A percentile compares a stretch with the other conserved stretches of the same genome.
Conservation (phyloP, 2,888 invertebrate genomes). For the Deilephila elpenor region DNA sequence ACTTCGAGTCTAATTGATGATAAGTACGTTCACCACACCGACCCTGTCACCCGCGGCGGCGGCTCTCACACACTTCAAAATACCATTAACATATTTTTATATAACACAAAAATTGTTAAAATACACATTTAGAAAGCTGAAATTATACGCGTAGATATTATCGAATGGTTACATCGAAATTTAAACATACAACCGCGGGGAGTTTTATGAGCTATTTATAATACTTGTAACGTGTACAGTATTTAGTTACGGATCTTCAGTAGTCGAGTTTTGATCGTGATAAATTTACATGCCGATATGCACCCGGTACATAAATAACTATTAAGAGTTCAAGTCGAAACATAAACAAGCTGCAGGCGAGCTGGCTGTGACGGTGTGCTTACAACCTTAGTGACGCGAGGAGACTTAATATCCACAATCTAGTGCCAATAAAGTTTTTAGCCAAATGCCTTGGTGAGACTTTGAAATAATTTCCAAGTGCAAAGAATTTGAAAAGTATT, state of each 20-base stretch:
- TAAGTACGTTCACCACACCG: conserved; percentile 44
- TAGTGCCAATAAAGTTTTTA: background rate
- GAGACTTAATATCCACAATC: background rate
- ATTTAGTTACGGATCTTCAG: conserved; percentile 23
- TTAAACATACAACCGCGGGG: conserved; percentile 26
- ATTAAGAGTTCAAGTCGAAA: conserved; percentile 20
- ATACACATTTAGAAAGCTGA: conserved; percentile 46
- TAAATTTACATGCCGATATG: conserved; percentile 15
- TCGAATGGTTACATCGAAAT: conserved; percentile 49
- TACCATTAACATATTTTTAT: conserved; percentile 49
- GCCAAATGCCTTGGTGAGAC: no score
- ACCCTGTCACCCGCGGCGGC: conserved; percentile 58
- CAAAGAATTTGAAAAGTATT: no score
- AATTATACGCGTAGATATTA: conserved; percentile 52
- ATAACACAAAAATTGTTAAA: conserved; percentile 40
- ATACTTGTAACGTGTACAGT: background rate
- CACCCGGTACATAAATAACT: conserved; percentile 13
- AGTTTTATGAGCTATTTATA: conserved; percentile 16
- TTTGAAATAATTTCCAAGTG: no score
- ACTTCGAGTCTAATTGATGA: conserved; percentile 57
- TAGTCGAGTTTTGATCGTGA: conserved; percentile 24
- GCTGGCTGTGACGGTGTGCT: background rate
- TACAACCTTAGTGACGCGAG: background rate
- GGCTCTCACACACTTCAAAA: conserved; percentile 50
- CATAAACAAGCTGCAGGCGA: conserved; percentile 22